Percentiles rank a stretch among this genome's conserved stretches.
Conservation (phyloP, 2,888 invertebrate genomes). For the Ennomos fuscantarius region DNA sequence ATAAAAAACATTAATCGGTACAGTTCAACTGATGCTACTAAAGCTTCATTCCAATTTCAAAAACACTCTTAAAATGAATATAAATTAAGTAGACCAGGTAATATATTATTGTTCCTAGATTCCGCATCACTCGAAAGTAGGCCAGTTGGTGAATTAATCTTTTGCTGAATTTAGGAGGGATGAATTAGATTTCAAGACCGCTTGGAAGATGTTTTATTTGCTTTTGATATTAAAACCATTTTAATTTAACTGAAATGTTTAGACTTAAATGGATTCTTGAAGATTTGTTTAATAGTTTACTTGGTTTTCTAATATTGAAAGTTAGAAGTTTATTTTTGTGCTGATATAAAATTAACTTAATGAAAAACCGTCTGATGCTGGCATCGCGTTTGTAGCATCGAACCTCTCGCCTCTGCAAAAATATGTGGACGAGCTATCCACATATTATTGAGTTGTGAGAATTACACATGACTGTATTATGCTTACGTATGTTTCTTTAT, state of each 20-base stretch:
- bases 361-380: too few species aligned
- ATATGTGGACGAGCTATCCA: too few species aligned
- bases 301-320: background rate
- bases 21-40: too few species aligned
- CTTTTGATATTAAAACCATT: conserved; percentile 15
- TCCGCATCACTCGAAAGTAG: conserved; percentile 14
- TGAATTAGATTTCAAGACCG: conserved; percentile 15
- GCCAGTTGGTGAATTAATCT: conserved; percentile 22
- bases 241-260: conserved; percentile 7
- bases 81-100: conserved; percentile 10
- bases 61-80: background rate
- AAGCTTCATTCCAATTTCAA: too few species aligned
- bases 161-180: conserved; percentile 8
- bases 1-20: too few species aligned
- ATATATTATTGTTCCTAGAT: conserved; percentile 2
- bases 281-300: background rate
- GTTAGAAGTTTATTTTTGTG: too few species aligned
- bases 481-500: too few species aligned
- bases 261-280: background rate
- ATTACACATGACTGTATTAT: too few species aligned
- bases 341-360: too few species aligned
- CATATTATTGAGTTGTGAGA: too few species aligned
- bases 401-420: too few species aligned
- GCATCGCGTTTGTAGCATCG: too few species aligned
- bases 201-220: conserved; percentile 17